Evolutionary conservation across 2,888 invertebrate genomes (phyloP), one percentile per base, ranked within the genome.

Genomic region (Pristionchus arcanus): DNA sequence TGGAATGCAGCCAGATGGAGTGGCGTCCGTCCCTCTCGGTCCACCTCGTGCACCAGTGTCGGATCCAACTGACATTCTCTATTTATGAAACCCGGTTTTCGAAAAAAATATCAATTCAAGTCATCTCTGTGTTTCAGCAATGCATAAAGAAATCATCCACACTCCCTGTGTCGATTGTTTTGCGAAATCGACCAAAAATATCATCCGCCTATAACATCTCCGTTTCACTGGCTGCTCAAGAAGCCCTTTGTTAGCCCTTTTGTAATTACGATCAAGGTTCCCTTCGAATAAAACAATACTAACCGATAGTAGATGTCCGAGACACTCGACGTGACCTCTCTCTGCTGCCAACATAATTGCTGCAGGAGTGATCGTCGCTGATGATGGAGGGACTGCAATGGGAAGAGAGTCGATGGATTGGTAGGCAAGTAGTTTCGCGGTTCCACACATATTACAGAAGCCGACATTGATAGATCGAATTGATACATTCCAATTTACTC

Each of bases 1-100:
- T 87, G 19, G 83, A 77, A 28, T 25, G 90, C 87, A 81, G 88
- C 87, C 28, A 90, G 74, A 89, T 90, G 90, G 13, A 90, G 81
- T 5, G 90, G 83, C 34, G 90, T 90, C 37, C 81, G 34, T 55
- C 90, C 91, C 53, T 71, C 63, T 55, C 53, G 19, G 37, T 88
- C 87, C 49, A 59, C 31, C 19, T 28, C 71, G 53, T 71, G 31
- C 28, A 88, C 53, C 13, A 88, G 28, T 21, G 15, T 3, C 0
- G 19, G 31, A 25, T 34, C 34, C 55, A 88, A 15, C 87, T 88
- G 34, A 7, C 53, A 87, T 0, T 25, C 19, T 28, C n/a, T 7
- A 31, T 84, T 5, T 3, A 19, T 55, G 16, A 55, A 55, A 15
- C 2, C 5, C 15, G 55, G 7, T 19, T 19, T 9, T 55, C 16